Evolutionary conservation across 2,888 invertebrate genomes (phyloP).

Genomic region (Crematogaster levior): DNA sequence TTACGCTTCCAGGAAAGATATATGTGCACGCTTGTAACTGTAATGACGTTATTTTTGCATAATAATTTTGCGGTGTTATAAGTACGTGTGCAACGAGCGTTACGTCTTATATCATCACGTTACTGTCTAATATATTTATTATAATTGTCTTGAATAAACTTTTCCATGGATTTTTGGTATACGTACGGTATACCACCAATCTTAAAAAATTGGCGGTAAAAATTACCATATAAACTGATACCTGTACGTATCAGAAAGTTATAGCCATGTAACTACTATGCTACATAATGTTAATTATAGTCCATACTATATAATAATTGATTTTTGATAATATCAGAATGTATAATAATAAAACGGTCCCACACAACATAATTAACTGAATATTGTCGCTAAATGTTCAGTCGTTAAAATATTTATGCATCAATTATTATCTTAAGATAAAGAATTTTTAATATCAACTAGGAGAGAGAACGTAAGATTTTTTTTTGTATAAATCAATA

Average conservation of each 20-base stretch:
- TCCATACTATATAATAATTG: not conserved
- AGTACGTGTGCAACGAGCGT: not conserved
- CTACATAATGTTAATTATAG: not conserved
- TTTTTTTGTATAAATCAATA: not conserved
- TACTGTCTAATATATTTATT: not conserved
- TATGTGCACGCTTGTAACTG: not conserved
- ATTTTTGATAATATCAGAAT: not conserved
- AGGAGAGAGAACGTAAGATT: not conserved
- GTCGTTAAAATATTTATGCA: not conserved
- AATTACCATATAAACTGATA: conserved; percentile 11
- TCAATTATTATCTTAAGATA: not conserved
- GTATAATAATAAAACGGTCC: not conserved
- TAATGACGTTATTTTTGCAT: conserved; percentile 36
- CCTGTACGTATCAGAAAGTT: not conserved
- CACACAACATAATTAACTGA: not conserved
- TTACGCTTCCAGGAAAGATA: conserved; percentile 44
- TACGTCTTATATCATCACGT: not conserved
- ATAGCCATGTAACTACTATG: not conserved
- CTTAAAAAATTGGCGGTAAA: not conserved
- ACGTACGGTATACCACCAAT: not conserved
- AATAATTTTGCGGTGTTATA: conserved; percentile 26
- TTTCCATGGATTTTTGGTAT: not conserved
- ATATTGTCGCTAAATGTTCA: not conserved
- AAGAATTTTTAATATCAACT: not conserved
- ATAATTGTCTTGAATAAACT: conserved; percentile 19